Base-by-base conservation (phyloP, 2,888 invertebrate genomes). In the Helleia helle region DNA sequence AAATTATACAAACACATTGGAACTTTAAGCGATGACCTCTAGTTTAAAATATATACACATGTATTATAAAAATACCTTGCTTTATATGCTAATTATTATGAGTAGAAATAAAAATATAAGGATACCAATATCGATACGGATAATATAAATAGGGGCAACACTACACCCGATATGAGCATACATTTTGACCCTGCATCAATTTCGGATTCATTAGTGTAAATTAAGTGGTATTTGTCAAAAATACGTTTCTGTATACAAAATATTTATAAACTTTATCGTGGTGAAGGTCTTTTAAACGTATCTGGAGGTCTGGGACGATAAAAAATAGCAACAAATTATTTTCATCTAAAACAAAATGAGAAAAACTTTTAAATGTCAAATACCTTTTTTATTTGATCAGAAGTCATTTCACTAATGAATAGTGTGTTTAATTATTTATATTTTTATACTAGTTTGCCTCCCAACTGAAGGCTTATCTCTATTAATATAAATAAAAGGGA, bases 171-270 rank as follows among this genome's bases (percentile, higher is more conserved):
- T 18, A 11, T 22, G 34, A 34, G 18, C 34, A 34, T 34, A 22
- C 18, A 34, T 11, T 34, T 12, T 31, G 17, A 8, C 8, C 34
- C 56, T 65, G 71, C 75, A 77, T 75, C 73, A 65, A 75, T 76
- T 77, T 70, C 49, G 69, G 64, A 69, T 74, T 83, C 76, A 80
- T 81, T 83, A 80, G 74, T 71, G 71, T 73, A 77, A 80, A 83
- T 83, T 80, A 81, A 83, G 79, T 75, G 69, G 75, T 81, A 81
- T 83, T 80, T 80, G 79, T 81, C 80, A 77, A 76, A 77, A 71
- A 64, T 69, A 71, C 63, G 64, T 65, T 63, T 50, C 64, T 49
- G 39, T 58, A 67, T 62, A 69, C 71, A 70, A 77, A 77, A 79
- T 74, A 77, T 77, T 76, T 75, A 72, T 76, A 75, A 72, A 74